phyloP scores from a whole-genome alignment of 2,797 vertebrate species.

The Hippoglossus hippoglossus region DNA sequence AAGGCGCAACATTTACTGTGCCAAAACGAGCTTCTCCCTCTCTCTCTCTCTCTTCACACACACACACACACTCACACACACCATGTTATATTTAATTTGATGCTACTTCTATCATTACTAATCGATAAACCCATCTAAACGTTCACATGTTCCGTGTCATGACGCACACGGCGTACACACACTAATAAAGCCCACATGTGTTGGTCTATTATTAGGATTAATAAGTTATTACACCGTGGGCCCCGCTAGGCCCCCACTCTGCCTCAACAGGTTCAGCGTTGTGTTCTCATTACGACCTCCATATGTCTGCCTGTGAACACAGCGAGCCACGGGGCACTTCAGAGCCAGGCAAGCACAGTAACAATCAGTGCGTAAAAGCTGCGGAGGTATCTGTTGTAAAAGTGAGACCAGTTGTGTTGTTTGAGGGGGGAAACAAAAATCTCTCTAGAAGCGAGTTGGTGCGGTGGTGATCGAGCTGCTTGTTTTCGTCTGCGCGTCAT shows the following conservation, averaged over 20 bases:
- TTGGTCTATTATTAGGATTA: conserved; percentile 62
- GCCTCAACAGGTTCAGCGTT: conserved; percentile 77
- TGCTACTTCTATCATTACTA: conserved; percentile 25
- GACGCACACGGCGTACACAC: conserved; percentile 3
- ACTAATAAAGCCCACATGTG: conserved; percentile 53
- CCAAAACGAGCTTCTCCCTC: conserved; percentile 22
- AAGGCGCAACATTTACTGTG: conserved; percentile 30
- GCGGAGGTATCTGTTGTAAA: conserved; percentile 67
- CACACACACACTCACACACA: background rate
- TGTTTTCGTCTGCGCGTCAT: conserved; percentile 24
- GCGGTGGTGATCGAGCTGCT: conserved; percentile 14
- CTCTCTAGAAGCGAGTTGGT: conserved; percentile 8
- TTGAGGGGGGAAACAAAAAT: background rate
- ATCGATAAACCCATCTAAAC: conserved; percentile 14
- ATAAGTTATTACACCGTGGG: conserved; percentile 62
- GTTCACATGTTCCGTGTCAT: conserved; percentile 1
- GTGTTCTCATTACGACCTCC: conserved; percentile 75
- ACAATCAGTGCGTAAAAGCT: conserved; percentile 56
- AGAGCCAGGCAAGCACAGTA: conserved; percentile 44
- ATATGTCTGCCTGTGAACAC: conserved; percentile 71
- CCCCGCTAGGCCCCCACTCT: conserved; percentile 39
- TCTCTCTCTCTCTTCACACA: background rate
- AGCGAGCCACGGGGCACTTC: conserved; percentile 49
- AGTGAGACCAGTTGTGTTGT: conserved; percentile 56
- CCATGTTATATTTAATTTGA: conserved; percentile 4